Percentiles rank a stretch among this genome's conserved stretches.
Conservation (phyloP, 2,888 invertebrate species). For the Leptinotarsa haldemani region DNA sequence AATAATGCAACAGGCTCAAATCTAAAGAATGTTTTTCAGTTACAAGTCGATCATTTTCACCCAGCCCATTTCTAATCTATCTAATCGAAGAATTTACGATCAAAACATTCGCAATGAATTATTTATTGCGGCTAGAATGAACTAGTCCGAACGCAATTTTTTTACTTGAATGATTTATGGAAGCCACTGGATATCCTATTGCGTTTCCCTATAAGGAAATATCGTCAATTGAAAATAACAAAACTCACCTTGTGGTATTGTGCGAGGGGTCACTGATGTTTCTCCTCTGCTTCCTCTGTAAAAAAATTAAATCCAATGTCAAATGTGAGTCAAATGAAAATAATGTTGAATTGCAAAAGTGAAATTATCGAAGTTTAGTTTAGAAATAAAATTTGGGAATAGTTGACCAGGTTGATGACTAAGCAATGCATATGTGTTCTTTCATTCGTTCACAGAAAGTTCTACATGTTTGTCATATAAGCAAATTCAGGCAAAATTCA, state of each 20-base stretch:
- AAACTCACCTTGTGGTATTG: slow-evolving; percentile 76
- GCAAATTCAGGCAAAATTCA: too few species aligned
- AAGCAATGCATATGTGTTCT: too few species aligned
- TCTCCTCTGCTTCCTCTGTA: slow-evolving; percentile 75
- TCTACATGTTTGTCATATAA: too few species aligned
- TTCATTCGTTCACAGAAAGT: too few species aligned
- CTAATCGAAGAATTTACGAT: slow-evolving; percentile 1
- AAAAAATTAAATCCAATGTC: slow-evolving; percentile 36
- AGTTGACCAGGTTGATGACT: too few species aligned
- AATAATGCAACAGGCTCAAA: not conserved
- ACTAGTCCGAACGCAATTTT: slow-evolving; percentile 22
- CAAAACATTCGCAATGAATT: not conserved
- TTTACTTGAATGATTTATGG: slow-evolving; percentile 31
- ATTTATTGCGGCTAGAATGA: not conserved
- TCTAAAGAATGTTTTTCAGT: not conserved
- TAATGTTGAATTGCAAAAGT: not conserved
- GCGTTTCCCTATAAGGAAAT: slow-evolving; percentile 31
- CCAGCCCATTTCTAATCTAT: not conserved
- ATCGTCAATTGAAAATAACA: slow-evolving; percentile 31
- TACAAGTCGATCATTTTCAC: not conserved
- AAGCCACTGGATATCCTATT: slow-evolving; percentile 29
- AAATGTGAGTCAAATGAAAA: not conserved
- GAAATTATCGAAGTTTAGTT: not conserved
- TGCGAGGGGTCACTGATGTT: slow-evolving; percentile 86
- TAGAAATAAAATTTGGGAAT: too few species aligned